Percentiles rank a stretch among this genome's conserved stretches.
These are phyloP conservation scores for Cyclophora albipunctata DNA, from an alignment of 2,888 invertebrate genomes.

Conservation along the genomic window DNA sequence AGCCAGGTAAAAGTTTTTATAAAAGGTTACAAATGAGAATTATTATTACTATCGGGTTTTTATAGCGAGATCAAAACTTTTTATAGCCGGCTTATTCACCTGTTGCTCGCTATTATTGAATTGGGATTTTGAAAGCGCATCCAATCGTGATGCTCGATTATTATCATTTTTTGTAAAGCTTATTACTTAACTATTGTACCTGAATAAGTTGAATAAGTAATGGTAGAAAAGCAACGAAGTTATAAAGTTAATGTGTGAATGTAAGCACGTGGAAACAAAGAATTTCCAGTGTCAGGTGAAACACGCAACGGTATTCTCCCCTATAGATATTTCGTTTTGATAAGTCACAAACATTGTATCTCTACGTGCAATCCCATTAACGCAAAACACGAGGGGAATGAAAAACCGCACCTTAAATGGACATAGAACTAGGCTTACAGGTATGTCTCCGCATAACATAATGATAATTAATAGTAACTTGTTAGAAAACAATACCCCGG, in stretches of 20 bases:
- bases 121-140: conserved; percentile 27
- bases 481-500: too few relatives aligned
- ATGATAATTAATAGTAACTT: too few relatives aligned
- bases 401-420: conserved; percentile 33
- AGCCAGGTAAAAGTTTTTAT: conserved; percentile 54
- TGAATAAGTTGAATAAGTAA: background rate
- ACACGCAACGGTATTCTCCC: conserved; percentile 48
- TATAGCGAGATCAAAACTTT: conserved; percentile 4
- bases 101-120: conserved; percentile 21
- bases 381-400: conserved; percentile 27
- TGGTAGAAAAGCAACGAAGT: background rate
- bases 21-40: conserved; percentile 3
- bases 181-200: background rate
- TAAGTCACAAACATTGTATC: conserved; percentile 31
- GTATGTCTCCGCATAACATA: too few relatives aligned
- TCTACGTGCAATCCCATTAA: conserved; percentile 28
- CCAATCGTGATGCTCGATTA: conserved; percentile 17
- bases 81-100: conserved; percentile 15
- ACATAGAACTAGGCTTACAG: conserved; percentile 13
- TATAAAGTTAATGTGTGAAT: too few relatives aligned
- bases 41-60: too few relatives aligned
- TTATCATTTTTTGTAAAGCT: conserved; percentile 15
- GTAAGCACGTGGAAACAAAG: too few relatives aligned
- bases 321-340: conserved; percentile 38
- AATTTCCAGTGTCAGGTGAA: conserved; percentile 30